Base-by-base conservation (phyloP, 2,113 vertebrate genomes). In the Caloenas nicobarica region DNA sequence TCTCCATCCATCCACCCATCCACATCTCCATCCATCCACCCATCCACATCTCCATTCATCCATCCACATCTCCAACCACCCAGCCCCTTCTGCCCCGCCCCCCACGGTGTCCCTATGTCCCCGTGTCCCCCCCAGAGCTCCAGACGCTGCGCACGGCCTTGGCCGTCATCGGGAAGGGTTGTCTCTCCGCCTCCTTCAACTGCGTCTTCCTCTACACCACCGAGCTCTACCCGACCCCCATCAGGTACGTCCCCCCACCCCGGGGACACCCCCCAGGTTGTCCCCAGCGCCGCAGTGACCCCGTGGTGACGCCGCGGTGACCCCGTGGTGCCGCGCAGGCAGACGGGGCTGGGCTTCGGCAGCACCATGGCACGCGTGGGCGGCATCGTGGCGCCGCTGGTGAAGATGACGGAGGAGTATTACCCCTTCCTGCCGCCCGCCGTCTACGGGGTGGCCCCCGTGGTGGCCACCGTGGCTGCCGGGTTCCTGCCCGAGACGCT, bases 341-440 rank as follows among this genome's bases (percentile, higher is more conserved):
- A 99, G 97, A 99, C 98, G 0, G 99, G 99, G 31, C 89, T 99
- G 97, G 99, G 99, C 8, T 97, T 99, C 7, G 98, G 98, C 65
- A 99, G 98, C 90, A 99, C 98, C 9, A 98, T 99, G 98, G 98
- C 99, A 4, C 97, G 99, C 1, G 88, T 98, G 4, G 99, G 99
- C 8, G 98, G 98, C 95, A 99, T 99, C 88, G 97, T 99, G 4
- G 99, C 99, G 0, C 99, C 99, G 0, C 97, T 99, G 23, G 98
- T 99, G 69, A 98, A 99, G 81, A 98, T 99, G 95, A 91, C 98
- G n/a, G 97, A 98, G 0, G 99, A 99, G 94, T 96, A 99, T 5
- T 95, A 98, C 71, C 98, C 98, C 33, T 91, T 97, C 36, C 29
- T 99, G 44, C 99, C 99, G 9, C 98, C 98, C 10, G 46, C 98